These are phyloP conservation scores for Crotalus tigris DNA, from an alignment of 2,113 vertebrate genomes.

Conservation along the genomic window DNA sequence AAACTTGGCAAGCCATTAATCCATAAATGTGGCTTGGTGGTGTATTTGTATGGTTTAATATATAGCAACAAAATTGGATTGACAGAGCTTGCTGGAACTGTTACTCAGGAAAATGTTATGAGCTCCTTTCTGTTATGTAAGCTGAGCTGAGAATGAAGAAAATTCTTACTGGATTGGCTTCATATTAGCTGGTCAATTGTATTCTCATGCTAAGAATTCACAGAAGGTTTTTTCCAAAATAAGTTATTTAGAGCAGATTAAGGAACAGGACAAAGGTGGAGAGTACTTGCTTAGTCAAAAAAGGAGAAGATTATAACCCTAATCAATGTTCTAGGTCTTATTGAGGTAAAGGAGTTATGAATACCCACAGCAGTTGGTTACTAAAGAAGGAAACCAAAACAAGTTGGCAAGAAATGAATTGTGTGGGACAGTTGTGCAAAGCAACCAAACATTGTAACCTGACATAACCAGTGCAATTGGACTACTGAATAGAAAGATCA, in stretches of 20 bases:
- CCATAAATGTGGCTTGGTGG: slow-evolving; percentile 31
- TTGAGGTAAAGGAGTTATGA: background rate
- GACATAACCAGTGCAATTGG: background rate
- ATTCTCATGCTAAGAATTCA: slow-evolving; percentile 37
- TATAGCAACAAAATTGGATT: slow-evolving; percentile 32
- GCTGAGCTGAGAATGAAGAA: slow-evolving; percentile 51
- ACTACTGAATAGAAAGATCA: background rate
- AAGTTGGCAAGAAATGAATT: background rate
- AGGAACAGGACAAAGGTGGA: background rate
- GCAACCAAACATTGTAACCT: background rate
- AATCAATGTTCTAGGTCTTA: background rate
- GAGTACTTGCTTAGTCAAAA: background rate
- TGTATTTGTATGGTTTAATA: background rate
- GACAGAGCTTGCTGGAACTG: slow-evolving; percentile 52
- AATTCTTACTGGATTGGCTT: slow-evolving; percentile 45
- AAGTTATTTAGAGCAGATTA: background rate
- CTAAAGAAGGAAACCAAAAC: background rate
- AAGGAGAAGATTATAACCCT: background rate
- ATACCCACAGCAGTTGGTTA: background rate
- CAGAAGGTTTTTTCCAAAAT: background rate
- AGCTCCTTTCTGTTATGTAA: slow-evolving; percentile 52
- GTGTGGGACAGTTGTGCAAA: background rate
- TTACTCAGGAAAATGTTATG: slow-evolving; percentile 53
- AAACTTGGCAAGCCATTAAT: slow-evolving; percentile 39
- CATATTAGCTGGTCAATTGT: slow-evolving; percentile 36